These are phyloP conservation scores for Turritopsis dohrnii DNA, from an alignment of 30 jellyfish, hydroid and myxozoan genomes.

Conservation along the genomic window DNA sequence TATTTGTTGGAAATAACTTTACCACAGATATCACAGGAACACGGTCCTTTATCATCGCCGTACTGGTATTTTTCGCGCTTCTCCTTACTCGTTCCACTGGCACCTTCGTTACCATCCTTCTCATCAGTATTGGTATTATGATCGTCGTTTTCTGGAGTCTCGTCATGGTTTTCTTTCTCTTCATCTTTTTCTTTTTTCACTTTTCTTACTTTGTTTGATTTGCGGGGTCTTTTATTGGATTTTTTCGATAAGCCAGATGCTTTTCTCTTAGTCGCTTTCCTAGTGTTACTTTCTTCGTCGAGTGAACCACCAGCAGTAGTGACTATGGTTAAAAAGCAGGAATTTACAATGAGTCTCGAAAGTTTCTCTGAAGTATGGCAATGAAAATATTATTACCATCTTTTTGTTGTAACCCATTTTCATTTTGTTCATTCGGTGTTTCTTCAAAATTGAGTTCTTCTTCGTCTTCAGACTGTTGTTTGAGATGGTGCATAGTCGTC, in stretches of 20 bases:
- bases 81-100: conserved; percentile 5
- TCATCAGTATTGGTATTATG: background rate
- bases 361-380: too few relatives aligned
- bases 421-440: conserved; percentile 3
- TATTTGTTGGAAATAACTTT: conserved; percentile 39
- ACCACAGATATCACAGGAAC: conserved; percentile 38
- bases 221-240: conserved; percentile 11
- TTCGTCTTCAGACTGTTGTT: conserved; percentile 14
- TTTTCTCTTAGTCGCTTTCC: background rate
- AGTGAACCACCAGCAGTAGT: too few relatives aligned
- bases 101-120: background rate
- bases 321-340: background rate
- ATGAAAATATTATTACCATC: too few relatives aligned
- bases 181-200: conserved; percentile 8
- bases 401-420: background rate
- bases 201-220: background rate
- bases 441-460: conserved; percentile 17
- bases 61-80: conserved; percentile 17
- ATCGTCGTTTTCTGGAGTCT: background rate
- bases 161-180: background rate
- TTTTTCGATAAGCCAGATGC: background rate
- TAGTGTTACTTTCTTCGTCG: background rate
- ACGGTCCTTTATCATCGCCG: conserved; percentile 42
- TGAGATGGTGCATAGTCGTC: background rate
- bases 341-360: too few relatives aligned